A percentile compares a stretch with the other conserved stretches of the same genome.
phyloP scores from a whole-genome alignment of 2,113 vertebrate genomes.

The Herpailurus yagouaroundi region DNA sequence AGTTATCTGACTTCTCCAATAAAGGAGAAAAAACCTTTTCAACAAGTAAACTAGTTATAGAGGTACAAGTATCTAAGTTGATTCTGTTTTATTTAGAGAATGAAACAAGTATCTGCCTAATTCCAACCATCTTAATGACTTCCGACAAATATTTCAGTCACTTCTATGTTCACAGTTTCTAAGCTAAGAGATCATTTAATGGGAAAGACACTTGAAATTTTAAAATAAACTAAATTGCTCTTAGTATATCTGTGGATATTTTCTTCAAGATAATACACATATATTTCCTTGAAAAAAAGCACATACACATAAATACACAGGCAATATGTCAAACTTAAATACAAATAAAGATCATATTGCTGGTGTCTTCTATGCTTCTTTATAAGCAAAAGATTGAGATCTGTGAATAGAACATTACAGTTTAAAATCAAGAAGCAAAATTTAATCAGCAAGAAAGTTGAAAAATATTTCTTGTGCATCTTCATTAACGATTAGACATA shows the following conservation, averaged over 20 bases:
- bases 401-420: background rate
- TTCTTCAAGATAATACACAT: background rate
- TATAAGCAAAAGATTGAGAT: slow-evolving; percentile 12
- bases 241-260: background rate
- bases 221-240: background rate
- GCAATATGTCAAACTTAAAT: background rate
- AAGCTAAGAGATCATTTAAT: background rate
- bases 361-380: background rate
- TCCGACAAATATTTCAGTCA: background rate
- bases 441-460: slow-evolving; percentile 52
- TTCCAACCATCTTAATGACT: background rate
- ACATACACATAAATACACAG: background rate
- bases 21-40: background rate
- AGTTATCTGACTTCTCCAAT: background rate
- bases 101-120: background rate
- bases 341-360: background rate
- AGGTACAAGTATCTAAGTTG: background rate
- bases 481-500: slow-evolving; percentile 52
- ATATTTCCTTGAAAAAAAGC: background rate
- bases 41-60: background rate
- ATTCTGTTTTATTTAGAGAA: background rate
- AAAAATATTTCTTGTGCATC: slow-evolving; percentile 42
- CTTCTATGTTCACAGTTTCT: background rate
- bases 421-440: slow-evolving; percentile 36
- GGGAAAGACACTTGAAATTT: background rate